Conservation (phyloP, 2,888 invertebrate species). For the Hyalella azteca region DNA sequence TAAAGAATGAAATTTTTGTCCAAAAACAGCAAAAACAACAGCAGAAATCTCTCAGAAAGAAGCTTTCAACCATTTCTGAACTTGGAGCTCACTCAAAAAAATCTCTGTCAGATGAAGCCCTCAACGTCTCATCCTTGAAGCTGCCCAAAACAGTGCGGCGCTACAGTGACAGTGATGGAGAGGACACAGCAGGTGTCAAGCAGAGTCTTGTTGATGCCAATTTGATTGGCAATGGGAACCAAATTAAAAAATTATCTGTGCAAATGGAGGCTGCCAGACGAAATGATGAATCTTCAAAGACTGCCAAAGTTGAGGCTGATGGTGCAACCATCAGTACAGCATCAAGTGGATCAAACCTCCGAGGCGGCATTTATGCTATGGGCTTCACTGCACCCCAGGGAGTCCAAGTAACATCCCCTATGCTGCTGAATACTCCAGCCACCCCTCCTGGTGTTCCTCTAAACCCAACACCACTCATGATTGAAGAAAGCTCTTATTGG, state of each 20-base stretch:
- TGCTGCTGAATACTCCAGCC: constrained; percentile 4
- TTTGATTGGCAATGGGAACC: background rate
- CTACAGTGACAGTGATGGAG: constrained; percentile 23
- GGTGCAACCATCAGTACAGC: background rate
- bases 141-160: background rate
- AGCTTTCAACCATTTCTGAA: constrained; percentile 26
- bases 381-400: constrained; percentile 16
- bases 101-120: background rate
- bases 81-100: constrained; percentile 25
- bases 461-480: constrained; percentile 18
- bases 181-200: background rate
- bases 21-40: constrained; percentile 12
- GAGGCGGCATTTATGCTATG: constrained; percentile 36
- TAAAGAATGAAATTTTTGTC: background rate
- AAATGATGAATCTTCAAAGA: no score
- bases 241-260: no score
- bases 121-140: background rate
- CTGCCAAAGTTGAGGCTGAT: background rate
- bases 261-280: no score
- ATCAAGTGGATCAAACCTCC: background rate
- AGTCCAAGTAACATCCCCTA: background rate
- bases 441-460: constrained; percentile 22
- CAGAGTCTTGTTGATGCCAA: background rate
- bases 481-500: constrained; percentile 2
- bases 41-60: background rate